Base-by-base conservation (phyloP, 2,888 invertebrate genomes). In the Eristalinus aeneus region DNA sequence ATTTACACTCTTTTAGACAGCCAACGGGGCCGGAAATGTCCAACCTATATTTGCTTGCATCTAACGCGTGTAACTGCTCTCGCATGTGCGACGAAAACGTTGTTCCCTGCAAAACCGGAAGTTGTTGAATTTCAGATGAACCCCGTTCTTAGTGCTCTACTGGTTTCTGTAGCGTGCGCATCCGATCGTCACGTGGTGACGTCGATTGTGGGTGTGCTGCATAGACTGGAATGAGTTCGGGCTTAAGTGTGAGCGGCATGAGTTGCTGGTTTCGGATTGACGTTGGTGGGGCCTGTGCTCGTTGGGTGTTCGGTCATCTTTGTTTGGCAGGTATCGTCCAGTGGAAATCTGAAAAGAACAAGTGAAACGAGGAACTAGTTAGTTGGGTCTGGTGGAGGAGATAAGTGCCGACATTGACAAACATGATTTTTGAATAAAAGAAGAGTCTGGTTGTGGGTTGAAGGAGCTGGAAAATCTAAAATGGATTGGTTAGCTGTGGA, bases 111-210 rank as follows among this genome's bases (percentile, higher is more conserved):
- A 32, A 32, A 53, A 67, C 86, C 86, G 86, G 86, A 86, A 86
- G 82, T 74, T 74, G 73, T 60, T 69, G 65, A 64, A 60, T 61
- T 53, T 54, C 61, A 20, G 31, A 39, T 23, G 32, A 53, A 74
- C 56, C 23, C 39, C 12, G 74, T 23, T 16, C 39, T 63, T 31
- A 23, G 74, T 22, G 58, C 68, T 71, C 39, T 46, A 61, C 54
- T 71, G 54, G 16, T 81, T 46, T 16, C 27, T 68, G 72, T 65
- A 74, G 56, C 60, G 77, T 78, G 86, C 86, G 82, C 86, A 82
- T 31, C 82, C 82, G 82, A 74, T 86, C 78, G 86, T 86, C 82
- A 82, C 77, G 86, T 82, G 82, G 77, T 81, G 73, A 73, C 34
- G 53, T 77, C 36, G 73, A 32, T 39, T 12, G 75, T 86, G 86